phyloP scores from a whole-genome alignment of 2,797 vertebrate genomes.

The Vultur gryphus region DNA sequence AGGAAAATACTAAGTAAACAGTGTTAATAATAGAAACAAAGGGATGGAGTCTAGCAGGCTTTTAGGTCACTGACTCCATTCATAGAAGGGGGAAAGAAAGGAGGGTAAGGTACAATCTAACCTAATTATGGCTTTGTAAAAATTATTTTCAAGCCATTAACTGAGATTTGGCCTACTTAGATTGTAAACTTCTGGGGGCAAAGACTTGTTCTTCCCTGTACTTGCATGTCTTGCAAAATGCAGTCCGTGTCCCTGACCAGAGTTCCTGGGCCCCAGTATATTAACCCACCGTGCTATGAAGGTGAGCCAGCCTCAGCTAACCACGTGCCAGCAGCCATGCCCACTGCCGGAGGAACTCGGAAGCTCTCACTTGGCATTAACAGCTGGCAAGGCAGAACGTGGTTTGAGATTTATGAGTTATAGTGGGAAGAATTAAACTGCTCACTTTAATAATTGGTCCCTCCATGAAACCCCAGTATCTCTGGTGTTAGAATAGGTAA shows the following conservation, averaged over 20 bases:
- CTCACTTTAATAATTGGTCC: neutral
- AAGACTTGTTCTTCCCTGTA: neutral
- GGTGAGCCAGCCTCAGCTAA: neutral
- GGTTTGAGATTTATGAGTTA: neutral
- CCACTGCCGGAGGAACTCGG: neutral
- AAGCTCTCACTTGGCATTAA: neutral
- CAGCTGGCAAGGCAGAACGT: neutral
- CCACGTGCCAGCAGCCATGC: neutral
- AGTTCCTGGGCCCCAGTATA: neutral
- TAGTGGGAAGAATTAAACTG: neutral
- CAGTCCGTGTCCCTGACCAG: neutral
- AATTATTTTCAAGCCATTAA: slow-evolving; percentile 44
- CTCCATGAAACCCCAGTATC: neutral
- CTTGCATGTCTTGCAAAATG: neutral
- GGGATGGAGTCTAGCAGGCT: neutral
- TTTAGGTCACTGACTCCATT: slow-evolving; percentile 47
- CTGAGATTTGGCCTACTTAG: slow-evolving; percentile 50
- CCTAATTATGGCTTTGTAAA: slow-evolving; percentile 34
- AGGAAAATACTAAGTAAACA: slow-evolving; percentile 28
- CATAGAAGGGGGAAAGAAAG: neutral
- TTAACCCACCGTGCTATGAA: neutral
- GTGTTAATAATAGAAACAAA: slow-evolving; percentile 44
- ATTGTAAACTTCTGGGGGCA: neutral
- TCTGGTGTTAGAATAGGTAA: rapidly evolving
- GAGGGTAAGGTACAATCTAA: slow-evolving; percentile 41